These are phyloP conservation scores for Tetanocera ferruginea DNA, from an alignment of 2,888 invertebrate genomes.

Conservation along the genomic window DNA sequence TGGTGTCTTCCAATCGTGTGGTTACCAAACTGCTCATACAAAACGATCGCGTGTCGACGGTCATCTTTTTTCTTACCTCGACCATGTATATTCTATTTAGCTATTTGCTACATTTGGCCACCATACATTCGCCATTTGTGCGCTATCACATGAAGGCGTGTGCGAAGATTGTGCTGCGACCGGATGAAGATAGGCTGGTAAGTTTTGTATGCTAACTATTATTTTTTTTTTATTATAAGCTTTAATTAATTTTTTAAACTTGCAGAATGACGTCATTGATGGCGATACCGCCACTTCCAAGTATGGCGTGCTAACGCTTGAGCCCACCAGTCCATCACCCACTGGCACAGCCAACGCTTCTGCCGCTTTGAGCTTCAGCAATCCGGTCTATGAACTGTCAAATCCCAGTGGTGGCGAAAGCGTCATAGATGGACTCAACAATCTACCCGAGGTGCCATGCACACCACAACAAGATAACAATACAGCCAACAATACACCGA, in stretches of 20 bases:
- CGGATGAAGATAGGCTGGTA: slow-evolving; percentile 79
- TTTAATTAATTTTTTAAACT: background rate
- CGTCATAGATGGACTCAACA: slow-evolving; percentile 67
- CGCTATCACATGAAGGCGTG: slow-evolving; percentile 85
- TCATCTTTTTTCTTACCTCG: slow-evolving; percentile 88
- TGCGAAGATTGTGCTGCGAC: slow-evolving; percentile 84
- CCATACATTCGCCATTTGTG: slow-evolving; percentile 85
- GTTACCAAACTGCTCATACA: slow-evolving; percentile 84
- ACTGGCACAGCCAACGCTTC: slow-evolving; percentile 68
- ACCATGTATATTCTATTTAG: slow-evolving; percentile 83
- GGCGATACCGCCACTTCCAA: slow-evolving; percentile 72
- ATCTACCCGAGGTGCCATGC: slow-evolving; percentile 65
- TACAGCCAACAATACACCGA: slow-evolving; percentile 61
- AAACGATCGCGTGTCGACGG: slow-evolving; percentile 85
- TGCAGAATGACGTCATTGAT: slow-evolving; percentile 76
- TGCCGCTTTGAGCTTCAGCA: slow-evolving; percentile 82
- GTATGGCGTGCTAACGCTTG: slow-evolving; percentile 83
- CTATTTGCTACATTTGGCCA: slow-evolving; percentile 82
- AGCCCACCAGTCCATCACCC: slow-evolving; percentile 77
- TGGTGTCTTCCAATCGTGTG: slow-evolving; percentile 88
- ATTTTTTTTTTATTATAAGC: slow-evolving; percentile 1
- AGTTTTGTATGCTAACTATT: slow-evolving; percentile 29
- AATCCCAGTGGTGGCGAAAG: slow-evolving; percentile 73
- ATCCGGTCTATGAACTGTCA: slow-evolving; percentile 86
- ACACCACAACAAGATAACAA: slow-evolving; percentile 65